Conservation (phyloP, 2,113 vertebrate species). For the Thalassoma bifasciatum region DNA sequence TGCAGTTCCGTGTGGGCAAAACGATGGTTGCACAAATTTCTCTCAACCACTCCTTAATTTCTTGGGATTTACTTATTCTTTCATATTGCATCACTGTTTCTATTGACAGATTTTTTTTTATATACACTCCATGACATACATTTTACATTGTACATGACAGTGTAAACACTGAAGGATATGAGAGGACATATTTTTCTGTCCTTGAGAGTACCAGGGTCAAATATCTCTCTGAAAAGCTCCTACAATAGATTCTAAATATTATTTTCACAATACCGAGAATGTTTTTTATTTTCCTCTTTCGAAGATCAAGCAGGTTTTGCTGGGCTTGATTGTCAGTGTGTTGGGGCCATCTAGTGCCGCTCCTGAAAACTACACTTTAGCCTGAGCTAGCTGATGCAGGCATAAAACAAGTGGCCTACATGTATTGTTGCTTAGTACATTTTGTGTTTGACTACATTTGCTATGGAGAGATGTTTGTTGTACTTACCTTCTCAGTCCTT, state of each 20-base stretch:
- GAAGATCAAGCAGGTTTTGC: background rate
- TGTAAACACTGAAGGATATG: background rate
- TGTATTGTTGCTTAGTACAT: background rate
- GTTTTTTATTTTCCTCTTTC: conserved; percentile 9
- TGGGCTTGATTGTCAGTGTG: conserved; percentile 27
- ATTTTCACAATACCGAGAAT: conserved; percentile 10
- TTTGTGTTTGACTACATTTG: background rate
- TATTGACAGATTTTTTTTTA: background rate
- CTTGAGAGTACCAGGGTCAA: background rate
- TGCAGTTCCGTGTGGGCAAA: background rate
- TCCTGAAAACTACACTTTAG: conserved; percentile 31
- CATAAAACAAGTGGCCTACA: background rate
- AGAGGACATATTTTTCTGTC: background rate
- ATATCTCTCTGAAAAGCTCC: conserved; percentile 29
- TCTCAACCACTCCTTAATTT: no score
- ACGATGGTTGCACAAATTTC: background rate
- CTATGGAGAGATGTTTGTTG: background rate
- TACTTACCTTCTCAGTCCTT: conserved; percentile 93
- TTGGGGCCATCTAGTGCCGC: conserved; percentile 76
- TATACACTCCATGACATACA: background rate
- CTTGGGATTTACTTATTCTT: background rate
- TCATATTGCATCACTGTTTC: background rate
- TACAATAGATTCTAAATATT: conserved; percentile 11
- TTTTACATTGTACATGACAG: background rate
- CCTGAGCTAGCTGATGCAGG: background rate